phyloP scores from a whole-genome alignment of 2,113 vertebrate genomes.

The Enhydra lutris region DNA sequence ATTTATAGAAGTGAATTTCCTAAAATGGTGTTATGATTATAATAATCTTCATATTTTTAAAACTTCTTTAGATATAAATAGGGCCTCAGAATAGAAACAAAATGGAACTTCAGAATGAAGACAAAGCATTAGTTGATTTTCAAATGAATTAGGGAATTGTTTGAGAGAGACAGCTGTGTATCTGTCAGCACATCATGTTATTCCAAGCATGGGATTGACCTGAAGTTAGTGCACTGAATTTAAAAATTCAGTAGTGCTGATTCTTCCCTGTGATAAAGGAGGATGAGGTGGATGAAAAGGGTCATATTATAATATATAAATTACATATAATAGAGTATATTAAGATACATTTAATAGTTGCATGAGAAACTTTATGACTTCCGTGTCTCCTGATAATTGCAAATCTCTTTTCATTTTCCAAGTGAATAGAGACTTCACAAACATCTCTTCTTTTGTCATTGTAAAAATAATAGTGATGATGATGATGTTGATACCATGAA shows the following conservation, averaged over 20 bases:
- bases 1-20: not conserved
- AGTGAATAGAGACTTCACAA: not conserved
- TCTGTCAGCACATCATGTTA: not conserved
- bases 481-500: not conserved
- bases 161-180: not conserved
- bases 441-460: not conserved
- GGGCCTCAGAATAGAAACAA: not conserved
- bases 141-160: not conserved
- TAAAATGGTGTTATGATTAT: not conserved
- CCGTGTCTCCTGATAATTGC: not conserved
- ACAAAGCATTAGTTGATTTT: not conserved
- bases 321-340: not conserved
- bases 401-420: not conserved
- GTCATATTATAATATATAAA: not conserved
- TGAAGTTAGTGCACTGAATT: not conserved
- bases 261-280: not conserved
- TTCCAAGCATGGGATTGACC: not conserved
- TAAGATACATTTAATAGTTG: not conserved
- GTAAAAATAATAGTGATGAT: not conserved
- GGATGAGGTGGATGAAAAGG: not conserved
- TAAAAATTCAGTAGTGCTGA: not conserved
- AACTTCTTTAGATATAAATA: not conserved
- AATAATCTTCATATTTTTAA: not conserved
- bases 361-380: not conserved
- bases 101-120: not conserved